Conservation (phyloP, 2,113 vertebrate species). For the Petrocephalus microphthalmus region DNA sequence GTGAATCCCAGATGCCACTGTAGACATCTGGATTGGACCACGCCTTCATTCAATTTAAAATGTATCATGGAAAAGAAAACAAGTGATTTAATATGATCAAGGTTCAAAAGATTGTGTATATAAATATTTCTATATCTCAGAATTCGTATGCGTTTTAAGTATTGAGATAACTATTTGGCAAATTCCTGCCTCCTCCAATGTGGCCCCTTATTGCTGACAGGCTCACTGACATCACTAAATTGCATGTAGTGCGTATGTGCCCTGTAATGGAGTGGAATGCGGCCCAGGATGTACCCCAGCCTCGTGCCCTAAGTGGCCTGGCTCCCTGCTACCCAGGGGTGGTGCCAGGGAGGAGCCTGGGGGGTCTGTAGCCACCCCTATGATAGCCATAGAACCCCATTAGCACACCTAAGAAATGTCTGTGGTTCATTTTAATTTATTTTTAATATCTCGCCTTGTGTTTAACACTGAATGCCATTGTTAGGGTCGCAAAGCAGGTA, state of each 20-base stretch:
- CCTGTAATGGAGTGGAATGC: background rate
- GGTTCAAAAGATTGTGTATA: background rate
- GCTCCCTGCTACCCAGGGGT: background rate
- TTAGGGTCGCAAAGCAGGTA: background rate
- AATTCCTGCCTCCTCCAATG: background rate
- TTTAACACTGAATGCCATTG: background rate
- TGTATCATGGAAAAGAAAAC: background rate
- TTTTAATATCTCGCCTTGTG: background rate
- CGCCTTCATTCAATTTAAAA: background rate
- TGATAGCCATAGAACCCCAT: background rate
- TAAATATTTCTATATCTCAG: background rate
- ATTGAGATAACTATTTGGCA: background rate
- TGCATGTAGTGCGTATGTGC: background rate
- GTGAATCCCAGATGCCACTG: slow-evolving; percentile 82
- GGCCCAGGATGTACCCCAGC: background rate
- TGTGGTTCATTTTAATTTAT: background rate
- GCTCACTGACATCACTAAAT: background rate
- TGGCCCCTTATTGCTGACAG: background rate
- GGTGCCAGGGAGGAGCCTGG: background rate
- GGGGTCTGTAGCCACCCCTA: background rate
- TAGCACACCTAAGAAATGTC: background rate
- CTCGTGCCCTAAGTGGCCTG: background rate
- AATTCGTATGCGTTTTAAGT: background rate
- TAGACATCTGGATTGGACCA: slow-evolving; percentile 29
- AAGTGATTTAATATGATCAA: background rate